A percentile compares a stretch with the other conserved stretches of the same genome.
These are phyloP conservation scores for Antechinus stuartii DNA, from an alignment of 2,113 vertebrate species.

Conservation along the genomic window DNA sequence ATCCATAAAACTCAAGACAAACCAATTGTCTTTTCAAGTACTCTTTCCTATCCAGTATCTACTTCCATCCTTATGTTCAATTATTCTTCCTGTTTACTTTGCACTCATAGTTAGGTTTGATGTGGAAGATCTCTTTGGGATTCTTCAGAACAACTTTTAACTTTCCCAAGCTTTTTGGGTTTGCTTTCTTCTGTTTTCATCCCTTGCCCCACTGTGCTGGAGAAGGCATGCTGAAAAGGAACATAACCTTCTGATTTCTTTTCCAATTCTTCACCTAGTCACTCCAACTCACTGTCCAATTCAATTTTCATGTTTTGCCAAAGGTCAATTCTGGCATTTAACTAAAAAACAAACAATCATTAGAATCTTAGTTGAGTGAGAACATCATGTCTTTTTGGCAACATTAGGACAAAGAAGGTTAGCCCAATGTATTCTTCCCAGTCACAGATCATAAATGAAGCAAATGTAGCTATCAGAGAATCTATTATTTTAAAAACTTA, in stretches of 20 bases:
- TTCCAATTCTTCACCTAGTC: neutral
- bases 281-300: neutral
- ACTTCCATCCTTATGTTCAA: conserved; percentile 62
- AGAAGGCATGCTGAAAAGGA: neutral
- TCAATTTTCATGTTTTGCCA: neutral
- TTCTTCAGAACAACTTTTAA: conserved; percentile 79
- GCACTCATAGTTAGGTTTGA: conserved; percentile 66
- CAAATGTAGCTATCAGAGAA: neutral
- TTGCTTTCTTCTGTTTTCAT: conserved; percentile 62
- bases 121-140: conserved; percentile 74
- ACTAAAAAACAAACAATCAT: conserved; percentile 40
- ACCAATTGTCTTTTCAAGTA: neutral
- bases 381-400: conserved; percentile 57
- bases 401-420: neutral
- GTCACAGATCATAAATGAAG: rapidly evolving
- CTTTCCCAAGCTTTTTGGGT: conserved; percentile 22
- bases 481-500: neutral
- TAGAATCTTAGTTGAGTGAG: conserved; percentile 32
- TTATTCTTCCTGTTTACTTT: conserved; percentile 74
- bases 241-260: neutral
- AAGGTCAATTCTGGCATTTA: conserved; percentile 35
- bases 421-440: rapidly evolving
- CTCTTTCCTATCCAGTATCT: neutral
- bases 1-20: conserved; percentile 3
- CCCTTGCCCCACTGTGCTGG: conserved; percentile 63